phyloP scores from a whole-genome alignment of 92 coral and sea anemone genomes.

The Epizoanthus rinbou region DNA sequence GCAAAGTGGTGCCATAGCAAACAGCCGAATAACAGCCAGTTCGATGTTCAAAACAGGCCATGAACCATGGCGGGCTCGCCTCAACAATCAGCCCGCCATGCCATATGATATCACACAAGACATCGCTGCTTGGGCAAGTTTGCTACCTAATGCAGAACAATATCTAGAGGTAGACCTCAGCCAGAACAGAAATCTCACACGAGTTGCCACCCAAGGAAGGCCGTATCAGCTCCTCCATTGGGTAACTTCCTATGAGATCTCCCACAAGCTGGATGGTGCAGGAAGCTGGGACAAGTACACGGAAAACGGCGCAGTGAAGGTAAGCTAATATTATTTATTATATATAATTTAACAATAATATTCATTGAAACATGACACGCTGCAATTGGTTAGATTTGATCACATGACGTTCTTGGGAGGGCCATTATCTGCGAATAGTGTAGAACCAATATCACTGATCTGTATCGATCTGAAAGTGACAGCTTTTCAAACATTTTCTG shows the following conservation, averaged over 20 bases:
- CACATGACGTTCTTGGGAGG: no score
- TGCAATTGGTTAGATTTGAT: no score
- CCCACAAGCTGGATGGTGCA: background rate
- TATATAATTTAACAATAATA: no score
- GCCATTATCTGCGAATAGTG: no score
- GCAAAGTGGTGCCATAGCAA: constrained; percentile 13
- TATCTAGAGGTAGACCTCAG: constrained; percentile 25
- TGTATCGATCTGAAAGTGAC: no score
- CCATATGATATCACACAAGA: background rate
- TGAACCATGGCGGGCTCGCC: constrained; percentile 9
- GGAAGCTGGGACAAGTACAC: background rate
- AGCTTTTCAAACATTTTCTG: no score
- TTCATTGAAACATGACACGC: no score
- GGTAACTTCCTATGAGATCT: background rate
- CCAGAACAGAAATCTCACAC: background rate
- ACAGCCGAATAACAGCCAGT: background rate
- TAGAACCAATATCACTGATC: no score
- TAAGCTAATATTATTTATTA: background rate
- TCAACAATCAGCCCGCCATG: background rate
- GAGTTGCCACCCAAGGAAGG: constrained; percentile 27
- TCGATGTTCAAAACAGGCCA: background rate
- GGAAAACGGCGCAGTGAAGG: background rate
- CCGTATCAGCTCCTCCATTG: background rate
- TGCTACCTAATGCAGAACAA: background rate
- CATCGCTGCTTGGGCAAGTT: constrained; percentile 14